These are phyloP conservation scores for Lasioglossum marginatum DNA, from an alignment of 2,888 invertebrate genomes.

Conservation along the genomic window DNA sequence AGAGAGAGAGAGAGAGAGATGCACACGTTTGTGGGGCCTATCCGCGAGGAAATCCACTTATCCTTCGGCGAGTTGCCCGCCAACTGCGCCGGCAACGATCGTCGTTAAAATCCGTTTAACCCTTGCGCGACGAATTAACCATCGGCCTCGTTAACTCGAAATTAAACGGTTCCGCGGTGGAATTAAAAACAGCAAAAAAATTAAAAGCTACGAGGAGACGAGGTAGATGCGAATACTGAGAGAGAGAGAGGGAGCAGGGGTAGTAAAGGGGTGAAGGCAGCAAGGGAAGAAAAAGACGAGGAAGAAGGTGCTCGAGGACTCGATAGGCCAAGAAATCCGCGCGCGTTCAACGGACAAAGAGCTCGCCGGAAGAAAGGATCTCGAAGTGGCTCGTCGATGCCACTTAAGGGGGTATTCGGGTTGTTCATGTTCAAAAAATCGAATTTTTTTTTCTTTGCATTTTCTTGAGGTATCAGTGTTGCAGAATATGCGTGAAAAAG, in stretches of 20 bases:
- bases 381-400: constrained; percentile 40
- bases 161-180: constrained; percentile 46
- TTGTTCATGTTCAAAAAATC: not conserved
- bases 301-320: constrained; percentile 12
- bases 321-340: constrained; percentile 12
- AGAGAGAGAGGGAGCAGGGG: not conserved
- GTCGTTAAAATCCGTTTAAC: constrained; percentile 62
- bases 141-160: constrained; percentile 59
- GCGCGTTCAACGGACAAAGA: constrained; percentile 6
- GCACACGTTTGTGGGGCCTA: constrained; percentile 49
- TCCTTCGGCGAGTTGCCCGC: constrained; percentile 47
- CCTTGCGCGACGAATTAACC: constrained; percentile 57
- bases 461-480: not conserved
- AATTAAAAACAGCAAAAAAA: constrained; percentile 39
- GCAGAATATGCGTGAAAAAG: not conserved
- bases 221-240: not conserved
- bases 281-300: not conserved
- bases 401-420: constrained; percentile 26
- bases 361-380: constrained; percentile 17
- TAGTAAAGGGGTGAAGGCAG: not conserved
- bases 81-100: constrained; percentile 50
- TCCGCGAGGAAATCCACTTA: constrained; percentile 57
- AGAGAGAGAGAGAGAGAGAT: not conserved
- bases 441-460: not conserved
- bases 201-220: not conserved